Percentiles rank a stretch among this genome's conserved stretches.
These are phyloP conservation scores for Valencia hispanica DNA, from an alignment of 2,797 vertebrate genomes.

Conservation along the genomic window DNA sequence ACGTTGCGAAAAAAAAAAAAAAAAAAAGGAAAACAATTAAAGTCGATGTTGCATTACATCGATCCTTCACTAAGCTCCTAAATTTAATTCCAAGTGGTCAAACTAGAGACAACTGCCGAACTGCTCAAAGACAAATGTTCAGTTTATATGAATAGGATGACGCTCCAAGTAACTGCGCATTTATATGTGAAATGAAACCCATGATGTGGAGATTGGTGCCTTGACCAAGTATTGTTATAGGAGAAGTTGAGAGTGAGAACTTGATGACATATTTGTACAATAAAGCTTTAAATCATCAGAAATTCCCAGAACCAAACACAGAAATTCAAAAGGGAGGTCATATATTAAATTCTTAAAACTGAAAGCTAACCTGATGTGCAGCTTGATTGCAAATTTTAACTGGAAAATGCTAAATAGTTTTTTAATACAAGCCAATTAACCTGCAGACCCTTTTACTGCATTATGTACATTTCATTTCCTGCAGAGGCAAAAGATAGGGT, in stretches of 20 bases:
- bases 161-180: neutral
- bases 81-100: too few species aligned
- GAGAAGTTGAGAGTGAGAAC: neutral
- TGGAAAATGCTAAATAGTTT: neutral
- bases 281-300: neutral
- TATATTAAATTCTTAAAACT: neutral
- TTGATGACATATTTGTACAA: neutral
- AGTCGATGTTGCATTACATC: too few species aligned
- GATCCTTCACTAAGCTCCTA: too few species aligned
- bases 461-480: conserved; percentile 13
- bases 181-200: neutral
- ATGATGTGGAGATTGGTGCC: neutral
- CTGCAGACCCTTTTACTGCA: neutral
- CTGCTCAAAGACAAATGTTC: too few species aligned
- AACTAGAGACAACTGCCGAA: too few species aligned
- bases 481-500: conserved; percentile 27
- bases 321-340: neutral
- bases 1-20: too few species aligned
- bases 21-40: neutral
- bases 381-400: neutral
- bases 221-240: neutral
- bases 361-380: neutral
- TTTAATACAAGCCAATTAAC: neutral
- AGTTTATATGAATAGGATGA: neutral
- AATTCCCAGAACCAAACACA: neutral